Evolutionary conservation across 37 sponge, comb jelly and placozoan genomes (phyloP).

Genomic region (Beroe forskalii): DNA sequence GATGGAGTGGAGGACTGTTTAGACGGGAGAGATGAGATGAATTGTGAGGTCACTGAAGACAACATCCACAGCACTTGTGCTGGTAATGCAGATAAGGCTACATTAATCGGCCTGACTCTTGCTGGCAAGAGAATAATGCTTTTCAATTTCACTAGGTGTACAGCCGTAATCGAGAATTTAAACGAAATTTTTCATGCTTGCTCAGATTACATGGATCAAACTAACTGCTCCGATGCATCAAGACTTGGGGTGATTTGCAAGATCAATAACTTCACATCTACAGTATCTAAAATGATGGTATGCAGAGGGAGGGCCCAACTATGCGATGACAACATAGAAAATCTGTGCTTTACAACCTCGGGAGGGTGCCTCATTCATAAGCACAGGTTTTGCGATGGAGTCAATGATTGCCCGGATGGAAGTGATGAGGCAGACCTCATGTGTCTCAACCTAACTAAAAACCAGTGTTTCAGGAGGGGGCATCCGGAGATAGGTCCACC

Average conservation of each 20-base stretch:
- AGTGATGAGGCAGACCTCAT: conserved; percentile 10
- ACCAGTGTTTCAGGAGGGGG: background rate
- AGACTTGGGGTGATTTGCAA: background rate
- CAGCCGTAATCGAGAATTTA: background rate
- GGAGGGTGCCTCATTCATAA: conserved; percentile 15
- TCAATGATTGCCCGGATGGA: background rate
- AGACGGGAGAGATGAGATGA: background rate
- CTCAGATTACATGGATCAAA: background rate
- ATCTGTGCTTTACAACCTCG: background rate
- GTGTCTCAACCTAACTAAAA: background rate
- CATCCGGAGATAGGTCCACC: background rate
- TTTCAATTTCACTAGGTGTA: background rate
- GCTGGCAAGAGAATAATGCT: too few species aligned
- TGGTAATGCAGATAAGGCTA: too few species aligned
- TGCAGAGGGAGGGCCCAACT: background rate
- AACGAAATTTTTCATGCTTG: background rate
- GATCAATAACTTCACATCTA: background rate
- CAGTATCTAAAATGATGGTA: background rate
- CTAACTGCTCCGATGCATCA: background rate
- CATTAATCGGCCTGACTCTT: too few species aligned
- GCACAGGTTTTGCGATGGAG: conserved; percentile 35
- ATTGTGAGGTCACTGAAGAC: too few species aligned
- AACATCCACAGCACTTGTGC: too few species aligned
- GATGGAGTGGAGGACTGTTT: background rate
- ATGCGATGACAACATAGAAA: background rate